Evolutionary conservation across 37 sponge, comb jelly and placozoan species (phyloP).

Genomic region (Corticium candelabrum): DNA sequence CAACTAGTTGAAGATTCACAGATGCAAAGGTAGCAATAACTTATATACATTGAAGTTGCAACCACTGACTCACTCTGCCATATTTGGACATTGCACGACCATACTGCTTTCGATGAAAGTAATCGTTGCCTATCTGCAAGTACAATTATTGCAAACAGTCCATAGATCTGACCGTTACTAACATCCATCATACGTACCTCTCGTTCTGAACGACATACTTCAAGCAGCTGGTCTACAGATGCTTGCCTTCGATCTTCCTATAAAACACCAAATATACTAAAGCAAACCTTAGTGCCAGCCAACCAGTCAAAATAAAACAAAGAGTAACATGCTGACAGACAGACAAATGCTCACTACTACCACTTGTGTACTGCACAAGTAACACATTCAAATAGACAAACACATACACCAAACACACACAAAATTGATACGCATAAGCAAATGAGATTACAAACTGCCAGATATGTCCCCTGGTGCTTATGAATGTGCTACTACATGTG

Average conservation of each 20-base stretch:
- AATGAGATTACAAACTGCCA: too few species aligned
- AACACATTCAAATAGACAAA: not conserved
- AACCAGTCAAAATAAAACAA: not conserved
- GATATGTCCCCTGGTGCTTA: too few species aligned
- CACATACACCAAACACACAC: not conserved
- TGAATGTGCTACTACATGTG: too few species aligned
- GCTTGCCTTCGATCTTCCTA: too few species aligned
- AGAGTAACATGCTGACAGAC: not conserved
- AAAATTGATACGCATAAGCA: not conserved
- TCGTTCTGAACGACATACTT: not conserved
- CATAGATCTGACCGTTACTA: too few species aligned
- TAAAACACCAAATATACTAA: not conserved
- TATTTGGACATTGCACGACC: slow-evolving; percentile 48
- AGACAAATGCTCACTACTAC: not conserved
- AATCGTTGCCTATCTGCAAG: slow-evolving; percentile 57
- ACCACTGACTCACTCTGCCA: too few species aligned
- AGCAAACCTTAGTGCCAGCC: not conserved
- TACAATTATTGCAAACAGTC: not conserved
- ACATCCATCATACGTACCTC: not conserved
- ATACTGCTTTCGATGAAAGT: slow-evolving; percentile 36
- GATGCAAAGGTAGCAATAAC: too few species aligned
- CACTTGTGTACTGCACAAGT: not conserved
- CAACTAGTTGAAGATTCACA: too few species aligned
- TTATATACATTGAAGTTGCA: too few species aligned
- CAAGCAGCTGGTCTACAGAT: not conserved